Evolutionary conservation across 2,797 vertebrate species (phyloP).

Genomic region (Aphelocoma californica): DNA sequence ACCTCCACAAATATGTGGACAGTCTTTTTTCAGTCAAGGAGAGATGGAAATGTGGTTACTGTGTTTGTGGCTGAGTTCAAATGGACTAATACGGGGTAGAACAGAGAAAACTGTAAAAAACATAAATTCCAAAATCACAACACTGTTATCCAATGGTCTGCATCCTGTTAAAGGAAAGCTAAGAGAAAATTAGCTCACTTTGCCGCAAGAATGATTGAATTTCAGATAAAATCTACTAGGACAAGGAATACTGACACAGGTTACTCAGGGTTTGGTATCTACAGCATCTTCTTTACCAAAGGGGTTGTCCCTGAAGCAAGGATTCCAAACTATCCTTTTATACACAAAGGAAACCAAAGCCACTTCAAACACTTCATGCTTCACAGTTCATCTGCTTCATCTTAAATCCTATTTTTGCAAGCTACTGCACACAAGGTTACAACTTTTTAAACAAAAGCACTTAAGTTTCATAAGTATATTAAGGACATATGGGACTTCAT

Average conservation of each 20-base stretch:
- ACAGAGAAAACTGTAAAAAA: fast-evolving
- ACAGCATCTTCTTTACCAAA: background rate
- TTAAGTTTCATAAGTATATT: background rate
- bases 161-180: background rate
- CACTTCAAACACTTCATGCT: background rate
- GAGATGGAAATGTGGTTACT: background rate
- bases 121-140: background rate
- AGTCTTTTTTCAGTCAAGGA: background rate
- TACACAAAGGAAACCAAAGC: background rate
- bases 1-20: fast-evolving
- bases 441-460: background rate
- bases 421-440: background rate
- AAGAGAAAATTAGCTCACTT: background rate
- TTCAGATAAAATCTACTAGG: background rate
- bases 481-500: background rate
- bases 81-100: background rate
- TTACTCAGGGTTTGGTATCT: background rate
- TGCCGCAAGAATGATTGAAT: background rate
- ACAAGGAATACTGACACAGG: background rate
- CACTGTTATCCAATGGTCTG: background rate
- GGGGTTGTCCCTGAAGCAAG: background rate
- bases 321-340: background rate
- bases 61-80: background rate
- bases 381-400: background rate
- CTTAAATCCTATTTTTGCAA: background rate